A percentile compares a stretch with the other conserved stretches of the same genome.
Evolutionary conservation across 64 coral and sea anemone species (phyloP).

Genomic region (Hydrozoanthus tunicans): DNA sequence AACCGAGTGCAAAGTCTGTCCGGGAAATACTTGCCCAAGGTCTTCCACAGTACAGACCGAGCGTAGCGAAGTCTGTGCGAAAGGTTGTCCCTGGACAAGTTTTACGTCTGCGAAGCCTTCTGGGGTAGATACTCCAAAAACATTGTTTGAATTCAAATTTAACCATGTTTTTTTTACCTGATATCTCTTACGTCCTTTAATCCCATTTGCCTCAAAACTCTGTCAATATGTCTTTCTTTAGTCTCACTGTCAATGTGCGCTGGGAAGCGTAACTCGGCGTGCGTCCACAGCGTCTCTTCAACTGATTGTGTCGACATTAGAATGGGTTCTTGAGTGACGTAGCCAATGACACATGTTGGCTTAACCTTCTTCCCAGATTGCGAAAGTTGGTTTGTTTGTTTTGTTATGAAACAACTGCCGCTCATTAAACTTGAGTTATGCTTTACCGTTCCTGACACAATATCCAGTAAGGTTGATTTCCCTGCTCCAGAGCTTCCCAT

Average conservation of each 20-base stretch:
- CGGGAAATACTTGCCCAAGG: too few species aligned
- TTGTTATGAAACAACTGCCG: slow-evolving; percentile 33
- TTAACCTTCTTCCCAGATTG: slow-evolving; percentile 1
- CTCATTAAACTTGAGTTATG: slow-evolving; percentile 33
- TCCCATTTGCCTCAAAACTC: slow-evolving; percentile 37
- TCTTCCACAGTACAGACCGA: too few species aligned
- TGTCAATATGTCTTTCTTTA: background rate
- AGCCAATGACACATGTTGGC: slow-evolving; percentile 20
- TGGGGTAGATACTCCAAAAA: too few species aligned
- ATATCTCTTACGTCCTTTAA: slow-evolving; percentile 26
- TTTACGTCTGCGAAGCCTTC: too few species aligned
- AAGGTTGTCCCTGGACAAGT: too few species aligned
- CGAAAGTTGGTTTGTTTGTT: background rate
- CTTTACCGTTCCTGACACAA: slow-evolving; percentile 27
- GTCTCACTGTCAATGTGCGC: background rate
- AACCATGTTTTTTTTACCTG: background rate
- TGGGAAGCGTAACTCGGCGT: slow-evolving; percentile 19
- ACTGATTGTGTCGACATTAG: slow-evolving; percentile 48
- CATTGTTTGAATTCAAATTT: background rate
- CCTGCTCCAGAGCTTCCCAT: slow-evolving; percentile 54
- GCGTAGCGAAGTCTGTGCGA: too few species aligned
- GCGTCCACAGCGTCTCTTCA: slow-evolving; percentile 41
- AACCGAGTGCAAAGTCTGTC: too few species aligned
- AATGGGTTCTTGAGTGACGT: slow-evolving; percentile 55
- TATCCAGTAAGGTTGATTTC: slow-evolving; percentile 35